Evolutionary conservation across 2,888 invertebrate species (phyloP).

Genomic region (Parnassius mnemosyne): DNA sequence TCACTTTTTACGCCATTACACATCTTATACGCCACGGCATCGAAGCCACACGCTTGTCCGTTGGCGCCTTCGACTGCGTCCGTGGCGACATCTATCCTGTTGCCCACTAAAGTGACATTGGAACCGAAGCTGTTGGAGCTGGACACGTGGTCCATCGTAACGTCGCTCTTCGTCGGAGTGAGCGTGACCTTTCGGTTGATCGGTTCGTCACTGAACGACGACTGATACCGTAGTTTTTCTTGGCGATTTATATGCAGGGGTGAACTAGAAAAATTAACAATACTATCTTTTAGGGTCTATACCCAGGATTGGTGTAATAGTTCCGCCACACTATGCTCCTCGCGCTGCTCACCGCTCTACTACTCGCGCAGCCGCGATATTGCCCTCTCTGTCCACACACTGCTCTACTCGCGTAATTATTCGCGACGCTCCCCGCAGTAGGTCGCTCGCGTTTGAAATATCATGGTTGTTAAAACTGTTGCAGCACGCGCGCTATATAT

Average conservation of each 20-base stretch:
- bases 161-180: constrained; percentile 46
- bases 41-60: constrained; percentile 67
- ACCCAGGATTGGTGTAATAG: too few relatives aligned
- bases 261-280: constrained; percentile 39
- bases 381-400: too few relatives aligned
- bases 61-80: constrained; percentile 49
- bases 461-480: too few relatives aligned
- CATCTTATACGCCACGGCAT: constrained; percentile 84
- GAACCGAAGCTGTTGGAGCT: constrained; percentile 88
- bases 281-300: too few relatives aligned
- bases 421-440: too few relatives aligned
- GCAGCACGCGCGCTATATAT: too few relatives aligned
- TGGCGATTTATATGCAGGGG: constrained; percentile 51
- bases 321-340: too few relatives aligned
- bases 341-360: too few relatives aligned
- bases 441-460: too few relatives aligned
- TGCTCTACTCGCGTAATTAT: too few relatives aligned
- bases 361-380: too few relatives aligned
- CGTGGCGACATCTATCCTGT: constrained; percentile 88
- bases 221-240: constrained; percentile 54
- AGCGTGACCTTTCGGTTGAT: constrained; percentile 49
- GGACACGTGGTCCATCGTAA: constrained; percentile 55
- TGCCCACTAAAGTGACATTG: constrained; percentile 90
- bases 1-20: constrained; percentile 74
- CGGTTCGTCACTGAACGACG: constrained; percentile 65